A percentile compares a stretch with the other conserved stretches of the same genome.
Evolutionary conservation across 2,888 invertebrate genomes (phyloP).

Genomic region (Hartigia nigra): DNA sequence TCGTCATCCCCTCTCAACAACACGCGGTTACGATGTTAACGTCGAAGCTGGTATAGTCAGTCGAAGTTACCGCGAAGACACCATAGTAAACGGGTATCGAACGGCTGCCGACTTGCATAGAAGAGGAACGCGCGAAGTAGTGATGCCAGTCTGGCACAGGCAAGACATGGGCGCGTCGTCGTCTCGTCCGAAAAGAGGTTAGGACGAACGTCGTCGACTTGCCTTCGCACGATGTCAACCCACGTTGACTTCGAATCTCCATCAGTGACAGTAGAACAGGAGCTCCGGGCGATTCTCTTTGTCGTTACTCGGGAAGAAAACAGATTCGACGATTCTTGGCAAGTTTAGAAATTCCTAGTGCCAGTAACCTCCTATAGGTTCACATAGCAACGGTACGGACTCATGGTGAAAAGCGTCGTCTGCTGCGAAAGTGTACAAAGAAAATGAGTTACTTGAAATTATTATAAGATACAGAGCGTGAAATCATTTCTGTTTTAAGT

Average conservation of each 20-base stretch:
- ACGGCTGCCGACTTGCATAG: conserved; percentile 35
- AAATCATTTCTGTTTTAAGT: neutral
- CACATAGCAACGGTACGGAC: neutral
- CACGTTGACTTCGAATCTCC: neutral
- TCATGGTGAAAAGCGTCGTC: neutral
- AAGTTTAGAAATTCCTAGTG: neutral
- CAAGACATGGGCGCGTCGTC: conserved; percentile 38
- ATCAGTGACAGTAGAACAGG: neutral
- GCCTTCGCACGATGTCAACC: neutral
- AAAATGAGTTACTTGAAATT: neutral
- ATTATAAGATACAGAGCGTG: neutral
- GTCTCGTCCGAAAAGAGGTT: conserved; percentile 20
- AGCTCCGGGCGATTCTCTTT: neutral
- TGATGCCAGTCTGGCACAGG: conserved; percentile 44
- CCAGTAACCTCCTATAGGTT: neutral
- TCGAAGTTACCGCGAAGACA: conserved; percentile 41
- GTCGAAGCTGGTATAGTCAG: neutral
- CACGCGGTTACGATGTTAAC: neutral
- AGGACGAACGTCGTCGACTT: conserved; percentile 5
- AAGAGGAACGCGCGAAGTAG: conserved; percentile 30
- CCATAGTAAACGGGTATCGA: conserved; percentile 38
- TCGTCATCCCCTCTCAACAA: neutral
- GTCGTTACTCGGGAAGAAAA: neutral
- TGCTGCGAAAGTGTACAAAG: neutral
- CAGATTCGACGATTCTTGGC: neutral